Evolutionary conservation across 2,888 invertebrate species (phyloP).

Genomic region (Hybos culiciformis): DNA sequence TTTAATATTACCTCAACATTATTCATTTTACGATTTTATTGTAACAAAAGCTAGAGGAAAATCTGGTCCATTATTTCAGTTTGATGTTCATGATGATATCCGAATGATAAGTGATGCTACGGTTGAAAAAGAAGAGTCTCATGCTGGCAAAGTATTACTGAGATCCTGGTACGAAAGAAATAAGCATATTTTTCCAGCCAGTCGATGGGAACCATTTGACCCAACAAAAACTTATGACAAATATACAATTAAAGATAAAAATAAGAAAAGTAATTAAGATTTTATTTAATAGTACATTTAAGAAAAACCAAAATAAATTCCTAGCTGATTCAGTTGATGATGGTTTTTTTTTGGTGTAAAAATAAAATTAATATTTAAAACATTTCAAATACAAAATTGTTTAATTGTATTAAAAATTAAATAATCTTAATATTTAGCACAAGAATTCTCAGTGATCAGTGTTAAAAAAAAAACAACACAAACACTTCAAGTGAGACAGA

Average conservation of each 20-base stretch:
- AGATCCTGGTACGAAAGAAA: slow-evolving; percentile 97
- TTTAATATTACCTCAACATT: slow-evolving; percentile 95
- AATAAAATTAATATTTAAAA: too few species aligned
- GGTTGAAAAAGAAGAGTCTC: slow-evolving; percentile 94
- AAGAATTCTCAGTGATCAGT: too few species aligned
- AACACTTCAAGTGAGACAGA: too few species aligned
- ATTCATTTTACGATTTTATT: slow-evolving; percentile 98
- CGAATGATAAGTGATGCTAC: slow-evolving; percentile 82
- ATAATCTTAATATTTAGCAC: too few species aligned
- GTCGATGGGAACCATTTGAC: slow-evolving; percentile 98
- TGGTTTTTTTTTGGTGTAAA: too few species aligned
- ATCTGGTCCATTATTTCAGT: slow-evolving; percentile 94
- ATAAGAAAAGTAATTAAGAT: slow-evolving; percentile 19
- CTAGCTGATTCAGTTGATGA: too few species aligned
- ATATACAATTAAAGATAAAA: slow-evolving; percentile 79
- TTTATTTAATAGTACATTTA: background rate
- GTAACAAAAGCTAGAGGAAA: slow-evolving; percentile 98
- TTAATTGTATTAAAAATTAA: too few species aligned
- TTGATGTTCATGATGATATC: slow-evolving; percentile 93
- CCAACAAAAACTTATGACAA: slow-evolving; percentile 95
- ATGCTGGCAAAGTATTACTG: slow-evolving; percentile 91
- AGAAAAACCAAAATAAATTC: too few species aligned
- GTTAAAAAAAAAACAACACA: too few species aligned
- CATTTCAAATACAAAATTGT: too few species aligned
- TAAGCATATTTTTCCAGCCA: slow-evolving; percentile 99